Percentiles rank a stretch among this genome's conserved stretches.
Conservation (phyloP, 2,888 invertebrate genomes). For the Acronicta psi region DNA sequence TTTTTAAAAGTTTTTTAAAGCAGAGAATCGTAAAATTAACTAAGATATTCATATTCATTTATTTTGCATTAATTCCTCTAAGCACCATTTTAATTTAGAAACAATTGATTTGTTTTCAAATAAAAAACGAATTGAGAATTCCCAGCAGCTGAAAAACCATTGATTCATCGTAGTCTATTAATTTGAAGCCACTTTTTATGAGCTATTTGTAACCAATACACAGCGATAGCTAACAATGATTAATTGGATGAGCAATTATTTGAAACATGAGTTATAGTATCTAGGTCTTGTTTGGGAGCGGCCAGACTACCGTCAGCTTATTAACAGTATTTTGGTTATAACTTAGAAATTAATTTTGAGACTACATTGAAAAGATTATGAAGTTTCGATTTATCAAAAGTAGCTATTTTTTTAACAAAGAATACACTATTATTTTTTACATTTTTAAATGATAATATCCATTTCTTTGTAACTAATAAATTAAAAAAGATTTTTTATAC, state of each 20-base stretch:
- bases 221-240: slow-evolving; percentile 17
- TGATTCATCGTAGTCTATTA: slow-evolving; percentile 1
- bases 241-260: slow-evolving; percentile 34
- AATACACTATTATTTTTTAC: too few relatives aligned
- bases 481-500: too few relatives aligned
- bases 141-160: not conserved
- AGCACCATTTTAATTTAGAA: not conserved
- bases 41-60: too few relatives aligned
- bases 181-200: slow-evolving; percentile 3
- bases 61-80: too few relatives aligned
- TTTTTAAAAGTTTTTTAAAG: too few relatives aligned
- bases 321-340: not conserved
- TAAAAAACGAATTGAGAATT: not conserved
- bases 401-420: too few relatives aligned
- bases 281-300: slow-evolving; percentile 28
- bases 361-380: too few relatives aligned
- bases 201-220: slow-evolving; percentile 29
- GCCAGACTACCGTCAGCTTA: slow-evolving; percentile 8
- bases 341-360: slow-evolving; percentile 1
- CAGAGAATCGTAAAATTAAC: not conserved
- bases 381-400: too few relatives aligned
- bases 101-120: not conserved
- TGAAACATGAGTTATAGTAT: slow-evolving; percentile 41
- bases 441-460: too few relatives aligned
- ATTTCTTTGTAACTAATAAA: too few relatives aligned